Percentiles rank a stretch among this genome's conserved stretches.
phyloP scores from a whole-genome alignment of 1,140 invertebrate species.

The Mya arenaria region DNA sequence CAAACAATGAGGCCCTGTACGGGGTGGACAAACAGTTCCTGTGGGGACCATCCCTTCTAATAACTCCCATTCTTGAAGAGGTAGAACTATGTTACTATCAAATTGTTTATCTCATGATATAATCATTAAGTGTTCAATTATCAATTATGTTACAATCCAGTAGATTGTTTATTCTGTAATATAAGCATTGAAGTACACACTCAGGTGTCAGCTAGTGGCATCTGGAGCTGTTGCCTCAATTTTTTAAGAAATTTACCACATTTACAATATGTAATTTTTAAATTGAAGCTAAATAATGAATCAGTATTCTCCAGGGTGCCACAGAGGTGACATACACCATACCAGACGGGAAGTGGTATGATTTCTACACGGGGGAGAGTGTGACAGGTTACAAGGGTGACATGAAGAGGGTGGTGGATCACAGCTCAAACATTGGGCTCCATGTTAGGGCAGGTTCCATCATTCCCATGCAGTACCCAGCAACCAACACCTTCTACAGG shows the following conservation, averaged over 20 bases:
- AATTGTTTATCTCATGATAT: no score
- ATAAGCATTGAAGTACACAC: no score
- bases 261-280: no score
- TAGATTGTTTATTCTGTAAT: no score
- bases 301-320: constrained; percentile 66
- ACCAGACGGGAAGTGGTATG: constrained; percentile 79
- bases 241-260: no score
- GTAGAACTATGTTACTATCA: no score
- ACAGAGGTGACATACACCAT: constrained; percentile 61
- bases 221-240: no score
- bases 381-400: neutral
- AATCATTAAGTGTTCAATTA: no score
- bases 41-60: constrained; percentile 78
- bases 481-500: constrained; percentile 68
- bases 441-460: constrained; percentile 77
- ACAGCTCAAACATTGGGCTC: constrained; percentile 67
- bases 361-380: constrained; percentile 66
- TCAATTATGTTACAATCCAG: no score
- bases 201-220: no score
- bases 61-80: constrained; percentile 76
- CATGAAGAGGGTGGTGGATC: neutral
- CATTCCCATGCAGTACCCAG: constrained; percentile 76
- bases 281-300: no score
- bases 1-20: constrained; percentile 64
- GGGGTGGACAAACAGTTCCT: constrained; percentile 76